Conservation (phyloP, 30 jellyfish, hydroid and myxozoan genomes). For the Pseudorhiza aurosa region DNA sequence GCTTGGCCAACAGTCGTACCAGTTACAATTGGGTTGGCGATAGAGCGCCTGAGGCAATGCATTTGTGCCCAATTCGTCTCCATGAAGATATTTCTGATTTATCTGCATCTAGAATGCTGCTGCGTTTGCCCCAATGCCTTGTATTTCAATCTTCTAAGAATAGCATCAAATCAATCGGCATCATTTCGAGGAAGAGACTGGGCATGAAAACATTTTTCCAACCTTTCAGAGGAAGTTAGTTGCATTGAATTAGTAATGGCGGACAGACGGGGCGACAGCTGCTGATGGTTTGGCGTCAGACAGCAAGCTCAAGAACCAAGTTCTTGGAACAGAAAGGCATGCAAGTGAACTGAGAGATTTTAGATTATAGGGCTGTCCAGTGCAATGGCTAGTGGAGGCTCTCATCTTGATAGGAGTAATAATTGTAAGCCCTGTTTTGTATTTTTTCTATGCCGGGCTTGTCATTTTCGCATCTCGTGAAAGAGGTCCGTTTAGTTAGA, state of each 20-base stretch:
- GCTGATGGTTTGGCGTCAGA: slow-evolving; percentile 21
- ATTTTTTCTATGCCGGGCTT: not conserved
- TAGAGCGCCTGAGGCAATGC: no score
- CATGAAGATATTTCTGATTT: no score
- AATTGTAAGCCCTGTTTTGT: slow-evolving; percentile 8
- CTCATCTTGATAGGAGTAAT: slow-evolving; percentile 22
- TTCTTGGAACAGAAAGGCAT: not conserved
- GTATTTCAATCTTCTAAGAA: no score
- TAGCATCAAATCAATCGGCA: no score
- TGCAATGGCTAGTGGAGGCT: slow-evolving; percentile 39
- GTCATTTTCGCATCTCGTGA: not conserved
- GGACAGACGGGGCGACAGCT: slow-evolving; percentile 27
- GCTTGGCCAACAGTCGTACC: no score
- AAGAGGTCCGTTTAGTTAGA: no score
- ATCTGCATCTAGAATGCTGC: no score
- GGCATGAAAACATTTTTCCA: not conserved
- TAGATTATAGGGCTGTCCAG: not conserved
- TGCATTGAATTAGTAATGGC: slow-evolving; percentile 58
- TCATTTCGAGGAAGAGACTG: slow-evolving; percentile 15
- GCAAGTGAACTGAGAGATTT: not conserved
- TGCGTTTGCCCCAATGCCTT: no score
- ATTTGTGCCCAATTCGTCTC: no score
- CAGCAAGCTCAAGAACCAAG: not conserved
- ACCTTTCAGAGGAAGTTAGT: slow-evolving; percentile 1
- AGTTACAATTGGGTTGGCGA: no score